Conservation (phyloP, 2,888 invertebrate genomes). For the Cryptus viduatorius region DNA sequence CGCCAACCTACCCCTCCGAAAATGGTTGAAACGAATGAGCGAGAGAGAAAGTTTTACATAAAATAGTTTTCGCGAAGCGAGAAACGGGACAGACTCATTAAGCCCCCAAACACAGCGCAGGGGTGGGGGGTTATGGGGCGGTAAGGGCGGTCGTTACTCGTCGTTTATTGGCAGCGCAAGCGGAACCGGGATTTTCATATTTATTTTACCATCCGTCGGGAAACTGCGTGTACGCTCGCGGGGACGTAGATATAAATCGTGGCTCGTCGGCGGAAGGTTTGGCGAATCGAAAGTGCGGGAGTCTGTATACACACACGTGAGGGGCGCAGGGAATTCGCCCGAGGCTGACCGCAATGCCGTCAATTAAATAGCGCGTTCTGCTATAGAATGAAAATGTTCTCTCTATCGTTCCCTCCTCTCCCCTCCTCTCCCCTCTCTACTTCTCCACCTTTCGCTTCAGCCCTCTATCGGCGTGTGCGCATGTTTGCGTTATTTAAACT, state of each 20-base stretch:
- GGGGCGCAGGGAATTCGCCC: conserved; percentile 34
- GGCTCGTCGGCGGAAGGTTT: conserved; percentile 29
- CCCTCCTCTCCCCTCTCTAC: background rate
- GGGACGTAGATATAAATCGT: conserved; percentile 52
- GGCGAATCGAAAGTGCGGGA: conserved; percentile 17
- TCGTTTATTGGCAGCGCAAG: conserved; percentile 61
- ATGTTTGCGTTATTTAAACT: conserved; percentile 29
- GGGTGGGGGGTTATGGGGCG: conserved; percentile 22
- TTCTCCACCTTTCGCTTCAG: no score
- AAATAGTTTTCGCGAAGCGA: conserved; percentile 46
- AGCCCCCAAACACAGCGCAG: conserved; percentile 43
- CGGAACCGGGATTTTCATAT: conserved; percentile 70
- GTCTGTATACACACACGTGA: conserved; percentile 6
- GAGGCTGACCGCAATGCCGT: conserved; percentile 49
- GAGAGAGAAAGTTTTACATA: conserved; percentile 40
- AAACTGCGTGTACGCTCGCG: conserved; percentile 41
- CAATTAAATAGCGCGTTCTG: conserved; percentile 55
- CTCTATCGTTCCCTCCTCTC: background rate
- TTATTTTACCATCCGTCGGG: conserved; percentile 68
- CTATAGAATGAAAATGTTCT: conserved; percentile 53
- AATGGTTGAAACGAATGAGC: conserved; percentile 57
- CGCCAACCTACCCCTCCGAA: conserved; percentile 56
- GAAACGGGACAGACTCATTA: conserved; percentile 56
- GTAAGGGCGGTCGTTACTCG: conserved; percentile 55
- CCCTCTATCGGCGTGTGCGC: background rate